Percentiles rank a stretch among this genome's conserved stretches.
These are phyloP conservation scores for Chinchilla lanigera DNA, from an alignment of 2,113 vertebrate species.

Conservation along the genomic window DNA sequence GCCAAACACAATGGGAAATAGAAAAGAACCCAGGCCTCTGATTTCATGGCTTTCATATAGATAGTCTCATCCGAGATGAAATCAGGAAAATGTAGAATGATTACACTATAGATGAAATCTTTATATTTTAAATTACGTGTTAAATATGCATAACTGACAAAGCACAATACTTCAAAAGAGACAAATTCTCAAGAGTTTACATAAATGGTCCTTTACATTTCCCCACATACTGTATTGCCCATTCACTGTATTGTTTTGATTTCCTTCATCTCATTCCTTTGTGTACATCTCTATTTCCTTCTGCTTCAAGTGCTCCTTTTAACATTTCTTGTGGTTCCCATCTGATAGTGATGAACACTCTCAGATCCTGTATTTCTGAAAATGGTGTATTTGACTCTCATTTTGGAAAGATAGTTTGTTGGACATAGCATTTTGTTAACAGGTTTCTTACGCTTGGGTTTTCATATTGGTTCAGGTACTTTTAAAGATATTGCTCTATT, in stretches of 20 bases:
- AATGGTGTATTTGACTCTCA: conserved; percentile 11
- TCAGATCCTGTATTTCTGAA: background rate
- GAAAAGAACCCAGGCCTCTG: background rate
- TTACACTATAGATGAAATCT: background rate
- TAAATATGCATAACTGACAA: background rate
- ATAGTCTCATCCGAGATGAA: background rate
- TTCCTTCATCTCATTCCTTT: background rate
- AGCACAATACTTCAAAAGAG: background rate
- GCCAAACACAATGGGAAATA: background rate
- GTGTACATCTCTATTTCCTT: background rate
- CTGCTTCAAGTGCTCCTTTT: background rate
- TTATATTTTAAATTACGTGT: background rate
- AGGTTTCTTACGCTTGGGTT: background rate
- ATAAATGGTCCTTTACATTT: background rate
- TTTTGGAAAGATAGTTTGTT: background rate
- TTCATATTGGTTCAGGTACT: background rate
- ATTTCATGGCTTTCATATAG: background rate
- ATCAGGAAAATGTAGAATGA: background rate
- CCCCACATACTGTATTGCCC: background rate
- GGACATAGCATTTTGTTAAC: background rate
- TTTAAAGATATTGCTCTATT: background rate
- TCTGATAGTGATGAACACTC: background rate
- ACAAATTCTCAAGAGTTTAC: background rate
- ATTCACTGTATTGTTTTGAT: background rate
- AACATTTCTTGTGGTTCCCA: background rate